phyloP scores from a whole-genome alignment of 35 echinoderm and acorn worm species.

The Eucidaris tribuloides region DNA sequence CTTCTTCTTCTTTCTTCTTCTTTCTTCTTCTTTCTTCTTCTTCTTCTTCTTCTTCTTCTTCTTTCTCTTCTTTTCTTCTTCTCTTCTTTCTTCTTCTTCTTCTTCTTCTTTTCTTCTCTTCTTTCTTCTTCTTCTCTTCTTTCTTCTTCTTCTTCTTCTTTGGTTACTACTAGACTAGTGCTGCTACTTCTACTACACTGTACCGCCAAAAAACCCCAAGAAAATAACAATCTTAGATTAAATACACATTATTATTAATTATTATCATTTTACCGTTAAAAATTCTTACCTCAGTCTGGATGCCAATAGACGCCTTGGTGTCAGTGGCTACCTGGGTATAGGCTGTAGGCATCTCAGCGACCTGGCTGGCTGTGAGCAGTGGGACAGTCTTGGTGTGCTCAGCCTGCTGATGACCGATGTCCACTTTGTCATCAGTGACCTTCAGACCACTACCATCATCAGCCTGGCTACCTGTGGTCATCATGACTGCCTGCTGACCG shows the following conservation, averaged over 20 bases:
- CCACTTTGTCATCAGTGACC: too few relatives aligned
- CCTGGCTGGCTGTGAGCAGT: too few relatives aligned
- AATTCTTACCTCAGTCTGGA: background rate
- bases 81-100: background rate
- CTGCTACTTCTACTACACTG: background rate
- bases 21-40: background rate
- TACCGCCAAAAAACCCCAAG: background rate
- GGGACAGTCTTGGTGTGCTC: background rate
- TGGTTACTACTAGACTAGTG: background rate
- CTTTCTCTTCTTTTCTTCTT: background rate
- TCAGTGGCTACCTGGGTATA: background rate
- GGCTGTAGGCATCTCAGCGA: too few relatives aligned
- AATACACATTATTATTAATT: background rate
- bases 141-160: constrained; percentile 18
- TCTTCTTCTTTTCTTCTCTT: background rate
- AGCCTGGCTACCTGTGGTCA: too few relatives aligned
- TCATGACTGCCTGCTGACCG: too few relatives aligned
- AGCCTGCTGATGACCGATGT: too few relatives aligned
- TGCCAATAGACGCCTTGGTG: background rate
- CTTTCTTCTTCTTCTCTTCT: background rate
- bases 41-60: background rate
- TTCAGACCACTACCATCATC: too few relatives aligned
- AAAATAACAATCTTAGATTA: background rate
- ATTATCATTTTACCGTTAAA: background rate
- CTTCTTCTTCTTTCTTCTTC: background rate